phyloP scores from a whole-genome alignment of 1,140 invertebrate species.

The Daktulosphaira vitifoliae region DNA sequence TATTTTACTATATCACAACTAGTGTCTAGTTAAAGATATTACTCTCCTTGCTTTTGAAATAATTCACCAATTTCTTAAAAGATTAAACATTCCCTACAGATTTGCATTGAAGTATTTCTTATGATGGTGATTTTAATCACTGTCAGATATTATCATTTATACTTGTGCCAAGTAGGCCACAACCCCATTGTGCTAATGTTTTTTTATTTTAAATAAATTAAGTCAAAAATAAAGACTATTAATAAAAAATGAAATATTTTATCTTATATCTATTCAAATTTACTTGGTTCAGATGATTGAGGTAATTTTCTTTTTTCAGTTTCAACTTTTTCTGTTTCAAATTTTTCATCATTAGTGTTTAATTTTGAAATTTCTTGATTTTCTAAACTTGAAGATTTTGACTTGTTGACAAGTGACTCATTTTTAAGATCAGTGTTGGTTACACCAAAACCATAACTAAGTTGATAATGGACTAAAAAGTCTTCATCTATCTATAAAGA shows the following conservation, averaged over 20 bases:
- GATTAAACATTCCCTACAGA: no score
- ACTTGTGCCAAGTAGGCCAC: no score
- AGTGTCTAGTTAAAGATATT: no score
- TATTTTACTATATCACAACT: no score
- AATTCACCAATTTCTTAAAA: no score
- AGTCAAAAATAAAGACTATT: neutral
- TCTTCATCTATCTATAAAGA: conserved; percentile 78
- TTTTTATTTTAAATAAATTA: neutral
- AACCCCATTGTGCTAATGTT: no score
- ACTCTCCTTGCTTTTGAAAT: no score
- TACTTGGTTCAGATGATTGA: conserved; percentile 47
- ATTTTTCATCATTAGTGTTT: conserved; percentile 36
- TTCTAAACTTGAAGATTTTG: neutral
- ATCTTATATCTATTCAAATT: neutral
- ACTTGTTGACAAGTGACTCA: neutral
- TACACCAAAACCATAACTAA: conserved; percentile 76
- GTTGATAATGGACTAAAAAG: conserved; percentile 91
- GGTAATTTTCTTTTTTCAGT: conserved; percentile 45
- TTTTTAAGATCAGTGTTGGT: conserved; percentile 34
- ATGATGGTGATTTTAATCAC: no score
- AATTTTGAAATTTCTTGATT: conserved; percentile 16
- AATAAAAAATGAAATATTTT: no score
- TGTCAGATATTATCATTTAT: no score
- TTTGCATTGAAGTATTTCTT: no score
- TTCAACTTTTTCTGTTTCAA: conserved; percentile 39